Evolutionary conservation across 2,888 invertebrate genomes (phyloP), one percentile per base, ranked within the genome.

Genomic region (Megamerina dolium): DNA sequence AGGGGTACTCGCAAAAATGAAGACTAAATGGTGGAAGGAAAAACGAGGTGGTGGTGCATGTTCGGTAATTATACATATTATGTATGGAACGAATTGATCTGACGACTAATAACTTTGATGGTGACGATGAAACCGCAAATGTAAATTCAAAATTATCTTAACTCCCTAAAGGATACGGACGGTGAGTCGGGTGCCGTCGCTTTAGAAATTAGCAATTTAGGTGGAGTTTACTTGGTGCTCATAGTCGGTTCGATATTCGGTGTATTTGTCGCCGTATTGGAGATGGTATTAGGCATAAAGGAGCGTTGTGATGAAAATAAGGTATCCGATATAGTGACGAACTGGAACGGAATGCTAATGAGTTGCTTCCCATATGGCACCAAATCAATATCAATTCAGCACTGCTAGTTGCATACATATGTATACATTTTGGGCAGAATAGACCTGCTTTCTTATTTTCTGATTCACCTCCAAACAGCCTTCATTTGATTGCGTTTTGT

Each of bases 1-100:
- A 43, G 91, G 92, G 17, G 75, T 77, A 49, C 76, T 94, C 46
- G 81, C 81, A 16, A 76, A 78, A 55, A 76, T 93, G 73, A 89
- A 90, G 72, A 80, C 82, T 45, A 84, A 83, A 63, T 94, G 93
- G 93, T 94, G 93, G 93, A 83, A 85, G 63, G 85, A 88, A 70
- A 83, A 82, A 69, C 75, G 84, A 51, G 87, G 83, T 13, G 85
- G 84, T 27, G 83, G 83, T 42, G 79, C 80, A 30, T 85, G 85
- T 65, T 74, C 76, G 69, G 84, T 83, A 75, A 74, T 74, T 68
- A 12, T 35, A 16, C 10, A 18, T 37, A 5, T 29, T 10, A 14
- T 18, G 14, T 35, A 20, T 14, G 18, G n/a, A n/a, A n/a, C n/a
- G n/a, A n/a, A n/a, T n/a, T n/a, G n/a, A n/a, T n/a, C n/a, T n/a